Percentiles rank a stretch among this genome's conserved stretches.
phyloP scores from a whole-genome alignment of 2,888 invertebrate genomes.

The Bellardia pandia region DNA sequence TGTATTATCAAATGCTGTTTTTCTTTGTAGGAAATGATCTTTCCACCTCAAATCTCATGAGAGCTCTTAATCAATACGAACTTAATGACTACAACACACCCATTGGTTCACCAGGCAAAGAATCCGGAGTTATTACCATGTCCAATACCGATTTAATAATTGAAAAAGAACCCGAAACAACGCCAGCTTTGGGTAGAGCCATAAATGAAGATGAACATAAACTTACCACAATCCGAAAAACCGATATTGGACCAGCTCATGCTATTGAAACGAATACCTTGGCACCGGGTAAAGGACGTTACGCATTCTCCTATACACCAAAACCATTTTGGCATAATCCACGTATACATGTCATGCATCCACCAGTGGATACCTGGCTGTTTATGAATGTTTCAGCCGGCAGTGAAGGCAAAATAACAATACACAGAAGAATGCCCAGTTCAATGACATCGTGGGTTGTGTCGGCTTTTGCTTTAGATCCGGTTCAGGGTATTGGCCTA shows the following conservation, averaged over 20 bases:
- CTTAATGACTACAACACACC: constrained; percentile 79
- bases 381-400: constrained; percentile 92
- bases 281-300: constrained; percentile 94
- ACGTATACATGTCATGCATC: constrained; percentile 90
- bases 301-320: constrained; percentile 95
- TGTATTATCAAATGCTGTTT: background rate
- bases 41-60: constrained; percentile 79
- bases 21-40: constrained; percentile 80
- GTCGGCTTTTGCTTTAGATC: constrained; percentile 92
- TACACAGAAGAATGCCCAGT: constrained; percentile 90
- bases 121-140: constrained; percentile 82
- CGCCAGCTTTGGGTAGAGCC: constrained; percentile 74
- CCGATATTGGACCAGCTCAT: constrained; percentile 84
- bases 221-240: constrained; percentile 82
- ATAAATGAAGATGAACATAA: constrained; percentile 79
- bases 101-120: constrained; percentile 80
- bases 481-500: constrained; percentile 90
- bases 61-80: constrained; percentile 80
- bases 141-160: constrained; percentile 82
- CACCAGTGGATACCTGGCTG: constrained; percentile 92
- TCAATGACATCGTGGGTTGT: constrained; percentile 94
- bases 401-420: constrained; percentile 86
- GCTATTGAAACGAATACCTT: constrained; percentile 87
- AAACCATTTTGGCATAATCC: constrained; percentile 92
- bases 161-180: constrained; percentile 79